Evolutionary conservation across 1,140 invertebrate genomes (phyloP).

Genomic region (Vollenhovia emeryi): DNA sequence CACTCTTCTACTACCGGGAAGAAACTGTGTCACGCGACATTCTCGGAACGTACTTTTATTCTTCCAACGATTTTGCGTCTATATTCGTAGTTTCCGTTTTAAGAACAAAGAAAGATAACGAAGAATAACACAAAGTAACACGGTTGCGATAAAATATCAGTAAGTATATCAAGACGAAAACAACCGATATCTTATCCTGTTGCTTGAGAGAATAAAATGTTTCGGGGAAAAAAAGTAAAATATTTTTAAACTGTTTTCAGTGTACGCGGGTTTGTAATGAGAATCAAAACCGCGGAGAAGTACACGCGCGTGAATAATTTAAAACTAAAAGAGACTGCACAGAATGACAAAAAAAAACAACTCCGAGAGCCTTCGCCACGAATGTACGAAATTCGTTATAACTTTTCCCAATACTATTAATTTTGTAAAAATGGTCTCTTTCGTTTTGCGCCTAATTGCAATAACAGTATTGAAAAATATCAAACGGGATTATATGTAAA

Average conservation of each 20-base stretch:
- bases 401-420: not conserved
- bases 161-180: not conserved
- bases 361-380: not conserved
- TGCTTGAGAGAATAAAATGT: not conserved
- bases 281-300: not conserved
- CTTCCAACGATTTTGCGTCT: not conserved
- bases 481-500: not conserved
- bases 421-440: not conserved
- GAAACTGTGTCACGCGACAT: not conserved
- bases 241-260: not conserved
- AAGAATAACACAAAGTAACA: not conserved
- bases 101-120: too few species aligned
- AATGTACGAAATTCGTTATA: not conserved
- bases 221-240: not conserved
- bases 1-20: not conserved
- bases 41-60: not conserved
- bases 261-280: not conserved
- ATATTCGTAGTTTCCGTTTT: not conserved
- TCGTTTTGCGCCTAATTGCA: not conserved
- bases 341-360: not conserved
- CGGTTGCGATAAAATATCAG: not conserved
- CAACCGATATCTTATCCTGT: not conserved
- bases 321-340: not conserved
- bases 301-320: not conserved
- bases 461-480: not conserved